Base-by-base conservation (phyloP, 2,797 vertebrate species). In the Morus bassanus region DNA sequence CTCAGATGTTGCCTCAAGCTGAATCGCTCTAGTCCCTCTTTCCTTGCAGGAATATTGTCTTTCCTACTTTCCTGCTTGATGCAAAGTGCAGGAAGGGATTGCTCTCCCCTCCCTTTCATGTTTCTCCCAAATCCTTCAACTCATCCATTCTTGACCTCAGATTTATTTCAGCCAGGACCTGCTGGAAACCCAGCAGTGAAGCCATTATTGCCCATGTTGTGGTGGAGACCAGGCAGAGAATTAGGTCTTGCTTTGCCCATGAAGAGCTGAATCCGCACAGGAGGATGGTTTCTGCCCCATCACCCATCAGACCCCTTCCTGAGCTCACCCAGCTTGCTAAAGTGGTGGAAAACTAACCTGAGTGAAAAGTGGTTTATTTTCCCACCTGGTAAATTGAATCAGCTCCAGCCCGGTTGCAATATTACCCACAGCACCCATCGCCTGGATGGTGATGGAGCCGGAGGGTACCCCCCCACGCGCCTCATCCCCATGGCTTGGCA, bases 381-480 rank as follows among this genome's bases (percentile, higher is more conserved):
- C 60, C 56, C 60, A 61, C 24, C 28, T 1, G 0, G 10, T 16
- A 37, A 45, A 54, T 6, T 8, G 24, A 13, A 56, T 27, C 23
- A 17, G 35, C n/a, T 46, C 72, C 85, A 48, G 19, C 22, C 18
- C 3, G 0, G 25, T 1, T 69, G 24, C 48, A 13, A 10, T 24
- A 37, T 46, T 9, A 31, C 39, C 60, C 5, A 0, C n/a, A 48
- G 41, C 54, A 75, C 69, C 54, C 68, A 35, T 31, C 1, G 0
- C 43, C 64, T 41, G 3, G 3, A 8, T 0, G 2, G 23, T 22
- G 81, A 10, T 14, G 27, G 35, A 61, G 23, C 41, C 4, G 2
- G 31, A 28, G 35, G 23, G 19, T 18, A 11, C 19, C 11, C 15
- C 9, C 6, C 18, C 21, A 1, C 1, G 3, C 2, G 1, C 18